Conservation (phyloP, 2,113 vertebrate genomes). For the Psammodynastes pulverulentus region DNA sequence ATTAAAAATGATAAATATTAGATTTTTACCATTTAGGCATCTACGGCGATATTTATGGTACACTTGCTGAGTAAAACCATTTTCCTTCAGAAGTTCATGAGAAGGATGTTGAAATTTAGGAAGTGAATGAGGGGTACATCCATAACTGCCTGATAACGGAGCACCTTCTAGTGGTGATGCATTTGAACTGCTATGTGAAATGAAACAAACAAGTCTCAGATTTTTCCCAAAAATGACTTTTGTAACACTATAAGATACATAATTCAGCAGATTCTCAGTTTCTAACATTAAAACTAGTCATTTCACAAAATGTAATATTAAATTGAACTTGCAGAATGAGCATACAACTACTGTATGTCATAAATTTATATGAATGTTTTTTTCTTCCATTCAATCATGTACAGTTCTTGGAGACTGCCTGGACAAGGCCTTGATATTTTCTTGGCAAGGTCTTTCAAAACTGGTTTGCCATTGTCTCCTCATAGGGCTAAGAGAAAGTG, state of each 20-base stretch:
- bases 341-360: not conserved
- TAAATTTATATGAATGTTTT: not conserved
- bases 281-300: not conserved
- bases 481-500: not conserved
- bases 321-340: not conserved
- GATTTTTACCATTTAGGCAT: conserved; percentile 84
- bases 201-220: not conserved
- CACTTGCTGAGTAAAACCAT: conserved; percentile 94
- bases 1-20: not conserved
- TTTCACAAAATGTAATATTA: not conserved
- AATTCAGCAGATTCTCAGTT: not conserved
- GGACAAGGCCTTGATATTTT: not conserved
- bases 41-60: conserved; percentile 91
- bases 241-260: not conserved
- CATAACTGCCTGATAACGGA: conserved; percentile 71
- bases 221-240: not conserved
- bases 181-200: conserved; percentile 77
- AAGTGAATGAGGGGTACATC: conserved; percentile 88
- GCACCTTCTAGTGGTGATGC: conserved; percentile 84
- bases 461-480: not conserved
- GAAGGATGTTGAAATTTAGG: conserved; percentile 96
- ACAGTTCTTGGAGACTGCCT: not conserved
- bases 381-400: not conserved
- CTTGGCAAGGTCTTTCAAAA: not conserved
- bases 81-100: conserved; percentile 89